These are phyloP conservation scores for Drosophila subquinaria DNA, from an alignment of 2,888 invertebrate species.

Conservation along the genomic window DNA sequence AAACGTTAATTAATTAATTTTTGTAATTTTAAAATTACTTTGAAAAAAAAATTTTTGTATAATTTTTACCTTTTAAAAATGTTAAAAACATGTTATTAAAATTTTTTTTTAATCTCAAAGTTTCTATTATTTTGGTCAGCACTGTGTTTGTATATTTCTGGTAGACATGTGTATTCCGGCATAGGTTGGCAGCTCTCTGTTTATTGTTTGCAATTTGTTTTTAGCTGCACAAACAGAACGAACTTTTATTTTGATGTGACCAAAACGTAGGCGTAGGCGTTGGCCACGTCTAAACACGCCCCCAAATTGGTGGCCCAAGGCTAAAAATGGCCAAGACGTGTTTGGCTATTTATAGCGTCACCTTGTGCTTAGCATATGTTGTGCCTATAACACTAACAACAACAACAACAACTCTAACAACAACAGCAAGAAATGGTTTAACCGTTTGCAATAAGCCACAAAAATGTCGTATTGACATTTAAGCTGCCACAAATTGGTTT, in stretches of 20 bases:
- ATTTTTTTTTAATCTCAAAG: too few relatives aligned
- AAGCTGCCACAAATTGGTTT: constrained; percentile 79
- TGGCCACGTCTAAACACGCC: constrained; percentile 22
- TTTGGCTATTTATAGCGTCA: constrained; percentile 63
- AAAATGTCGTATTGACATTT: constrained; percentile 69
- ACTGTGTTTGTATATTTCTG: constrained; percentile 32
- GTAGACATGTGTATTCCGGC: constrained; percentile 41
- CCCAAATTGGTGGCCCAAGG: constrained; percentile 20
- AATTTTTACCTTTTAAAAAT: too few relatives aligned
- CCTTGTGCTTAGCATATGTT: constrained; percentile 57
- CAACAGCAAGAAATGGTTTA: constrained; percentile 24
- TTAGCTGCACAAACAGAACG: constrained; percentile 70
- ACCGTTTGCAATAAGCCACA: constrained; percentile 50
- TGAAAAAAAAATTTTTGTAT: too few relatives aligned
- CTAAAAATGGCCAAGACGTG: constrained; percentile 74
- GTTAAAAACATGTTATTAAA: too few relatives aligned
- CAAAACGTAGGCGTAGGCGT: constrained; percentile 1
- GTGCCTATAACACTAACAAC: constrained; percentile 35
- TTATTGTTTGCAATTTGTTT: constrained; percentile 81
- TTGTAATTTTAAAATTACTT: too few relatives aligned
- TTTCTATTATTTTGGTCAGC: too few relatives aligned
- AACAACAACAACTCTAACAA: constrained; percentile 28
- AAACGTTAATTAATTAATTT: too few relatives aligned
- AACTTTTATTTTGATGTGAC: constrained; percentile 68
- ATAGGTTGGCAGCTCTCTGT: constrained; percentile 49